Base-by-base conservation (phyloP, 2,888 invertebrate species). In the Pachydiplax longipennis region DNA sequence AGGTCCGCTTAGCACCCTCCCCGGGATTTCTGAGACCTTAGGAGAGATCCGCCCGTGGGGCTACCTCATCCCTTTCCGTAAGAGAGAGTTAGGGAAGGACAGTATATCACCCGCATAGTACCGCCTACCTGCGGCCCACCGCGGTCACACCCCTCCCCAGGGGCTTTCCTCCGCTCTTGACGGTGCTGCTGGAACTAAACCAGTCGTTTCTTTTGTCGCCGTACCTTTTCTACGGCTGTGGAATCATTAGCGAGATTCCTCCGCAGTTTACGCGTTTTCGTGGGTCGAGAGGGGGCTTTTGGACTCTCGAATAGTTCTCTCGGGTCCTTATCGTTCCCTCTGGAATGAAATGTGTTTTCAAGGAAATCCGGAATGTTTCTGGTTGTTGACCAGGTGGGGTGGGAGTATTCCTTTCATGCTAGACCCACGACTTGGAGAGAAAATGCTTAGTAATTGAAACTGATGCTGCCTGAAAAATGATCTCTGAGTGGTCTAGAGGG, bases 241-340 rank as follows among this genome's bases (percentile, higher is more conserved):
- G 61, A 61, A 87, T 87, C 87, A 87, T 87, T 87, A 87, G 87
- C 87, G 87, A 40, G 61, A 87, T 87, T 87, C 87, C 87, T 37
- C 22, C 61, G 37, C 61, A 61, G 87, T 83, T 58, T 58, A 83
- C 87, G 87, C 87, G 61, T 65, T 87, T 40, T 61, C 18, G 37
- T 53, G 83, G 83, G 58, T 15, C 44, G 87, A 35, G 87, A 22
- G 12, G 18, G 53, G 37, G 58, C 58, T 58, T 18, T 58, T 35
- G 61, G 87, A 37, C 37, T 35, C 37, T 37, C 6, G 61, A 22
- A 37, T 31, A 61, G 61, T 53, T 81, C 25, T 15, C 81, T 81
- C 37, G 25, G 25, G 53, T 31, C 73, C 31, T 73, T 73, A n/a
- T 73, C 73, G 73, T 25, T 73, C 12, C 31, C 31, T 73, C 73